phyloP scores from a whole-genome alignment of 1,140 invertebrate species.

The Copidosoma floridanum region DNA sequence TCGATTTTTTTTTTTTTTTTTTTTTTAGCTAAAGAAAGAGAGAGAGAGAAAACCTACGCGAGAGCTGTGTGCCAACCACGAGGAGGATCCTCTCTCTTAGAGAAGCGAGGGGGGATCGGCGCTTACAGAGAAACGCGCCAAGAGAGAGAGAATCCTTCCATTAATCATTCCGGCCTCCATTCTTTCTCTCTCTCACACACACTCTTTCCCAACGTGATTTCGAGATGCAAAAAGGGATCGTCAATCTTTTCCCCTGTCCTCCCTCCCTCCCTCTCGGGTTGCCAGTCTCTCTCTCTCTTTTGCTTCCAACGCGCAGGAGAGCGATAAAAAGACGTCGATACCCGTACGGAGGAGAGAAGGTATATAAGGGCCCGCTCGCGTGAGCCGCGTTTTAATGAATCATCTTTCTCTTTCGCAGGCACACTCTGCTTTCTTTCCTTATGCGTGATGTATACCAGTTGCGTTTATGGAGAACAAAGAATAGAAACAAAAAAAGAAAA shows the following conservation, averaged over 20 bases:
- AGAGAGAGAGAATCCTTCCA: conserved; percentile 5
- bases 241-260: background rate
- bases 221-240: conserved; percentile 8
- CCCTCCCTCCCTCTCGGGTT: too few relatives aligned
- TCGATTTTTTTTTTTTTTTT: background rate
- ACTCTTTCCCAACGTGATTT: conserved; percentile 27
- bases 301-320: background rate
- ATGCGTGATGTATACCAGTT: too few relatives aligned
- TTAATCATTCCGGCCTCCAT: conserved; percentile 16
- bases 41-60: background rate
- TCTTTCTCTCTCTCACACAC: too few relatives aligned
- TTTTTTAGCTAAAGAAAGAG: background rate
- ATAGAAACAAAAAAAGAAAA: too few relatives aligned
- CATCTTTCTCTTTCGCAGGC: background rate
- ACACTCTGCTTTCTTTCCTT: too few relatives aligned
- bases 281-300: too few relatives aligned
- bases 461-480: too few relatives aligned
- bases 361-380: too few relatives aligned
- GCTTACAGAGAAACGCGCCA: background rate
- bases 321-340: background rate
- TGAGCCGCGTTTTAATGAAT: conserved; percentile 4
- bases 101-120: too few relatives aligned
- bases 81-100: too few relatives aligned
- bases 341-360: too few relatives aligned
- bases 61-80: too few relatives aligned